Evolutionary conservation across 2,113 vertebrate genomes (phyloP), one percentile per base, ranked within the genome.

Genomic region (Coracopsis vasa): DNA sequence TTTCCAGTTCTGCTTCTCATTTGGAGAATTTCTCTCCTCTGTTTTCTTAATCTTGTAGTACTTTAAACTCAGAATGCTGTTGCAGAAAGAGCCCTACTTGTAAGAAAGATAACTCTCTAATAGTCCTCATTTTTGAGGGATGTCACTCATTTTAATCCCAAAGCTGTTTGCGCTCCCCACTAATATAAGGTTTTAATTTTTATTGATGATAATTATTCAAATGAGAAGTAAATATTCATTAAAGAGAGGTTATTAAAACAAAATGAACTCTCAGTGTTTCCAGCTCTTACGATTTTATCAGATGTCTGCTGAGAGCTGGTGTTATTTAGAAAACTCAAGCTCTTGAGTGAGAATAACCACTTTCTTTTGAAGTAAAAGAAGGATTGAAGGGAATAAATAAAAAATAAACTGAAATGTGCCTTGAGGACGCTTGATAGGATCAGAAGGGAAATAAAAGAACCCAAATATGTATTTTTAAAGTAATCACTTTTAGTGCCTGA

Each of bases 111-210:
- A 91, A 79, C 65, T 66, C 33, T 84, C 51, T 77, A 86, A 75
- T 24, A 94, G 18, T 23, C 31, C 41, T 91, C 13, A 35, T 62
- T 94, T 88, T 95, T 94, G 90, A 74, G 39, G 19, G 16, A 83
- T 89, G 91, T 92, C 94, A 93, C 61, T 97, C 93, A 94, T 95
- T 92, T 96, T 95, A 97, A 97, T 97, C 86, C 88, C 80, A 92
- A 66, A 86, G 51, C 56, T 58, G 45, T 71, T 94, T 0, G 0
- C 37, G 23, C 17, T 94, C 51, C 83, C 70, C 73, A 77, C 73
- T 91, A 94, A 89, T 42, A 10, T n/a, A 64, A 48, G 54, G 73
- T 75, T 87, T 95, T 96, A 41, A 41, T 84, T 95, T 96, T 92
- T 92, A 75, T 60, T 86, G 53, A 66, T 90, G 83, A 77, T 89